These are phyloP conservation scores for Verasper variegatus DNA, from an alignment of 2,113 vertebrate genomes.

Conservation along the genomic window DNA sequence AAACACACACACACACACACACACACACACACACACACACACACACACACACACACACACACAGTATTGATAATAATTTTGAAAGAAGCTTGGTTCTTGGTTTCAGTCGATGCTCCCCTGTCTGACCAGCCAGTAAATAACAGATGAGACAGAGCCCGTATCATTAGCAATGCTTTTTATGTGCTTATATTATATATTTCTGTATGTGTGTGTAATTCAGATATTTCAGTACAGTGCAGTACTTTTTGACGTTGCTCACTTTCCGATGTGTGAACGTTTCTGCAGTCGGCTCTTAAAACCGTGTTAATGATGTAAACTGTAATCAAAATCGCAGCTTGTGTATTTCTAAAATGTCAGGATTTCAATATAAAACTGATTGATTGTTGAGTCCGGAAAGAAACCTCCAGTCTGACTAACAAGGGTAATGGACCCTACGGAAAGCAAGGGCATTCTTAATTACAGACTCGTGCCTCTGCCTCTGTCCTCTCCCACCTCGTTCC, in stretches of 20 bases:
- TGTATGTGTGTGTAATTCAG: neutral
- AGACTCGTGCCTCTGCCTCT: conserved; percentile 23
- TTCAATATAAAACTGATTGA: neutral
- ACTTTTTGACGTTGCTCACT: neutral
- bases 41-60: conserved; percentile 10
- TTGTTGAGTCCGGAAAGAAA: conserved; percentile 2
- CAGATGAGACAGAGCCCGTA: neutral
- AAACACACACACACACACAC: neutral
- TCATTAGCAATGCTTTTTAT: neutral
- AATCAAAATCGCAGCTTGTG: conserved; percentile 17
- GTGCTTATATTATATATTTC: neutral
- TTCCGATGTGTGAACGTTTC: neutral
- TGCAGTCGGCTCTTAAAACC: neutral
- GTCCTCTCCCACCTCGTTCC: conserved; percentile 8
- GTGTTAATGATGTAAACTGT: neutral
- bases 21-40: neutral
- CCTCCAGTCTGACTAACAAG: conserved; percentile 44
- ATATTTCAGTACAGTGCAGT: neutral
- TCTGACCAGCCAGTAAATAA: conserved; percentile 4
- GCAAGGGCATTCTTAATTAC: conserved; percentile 68
- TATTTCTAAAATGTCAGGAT: neutral
- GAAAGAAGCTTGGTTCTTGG: conserved; percentile 32
- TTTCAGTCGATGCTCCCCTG: conserved; percentile 35
- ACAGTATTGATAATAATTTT: conserved; percentile 26
- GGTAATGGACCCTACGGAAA: conserved; percentile 46